Evolutionary conservation across 2,888 invertebrate species (phyloP).

Genomic region (Periphyllus acericola): DNA sequence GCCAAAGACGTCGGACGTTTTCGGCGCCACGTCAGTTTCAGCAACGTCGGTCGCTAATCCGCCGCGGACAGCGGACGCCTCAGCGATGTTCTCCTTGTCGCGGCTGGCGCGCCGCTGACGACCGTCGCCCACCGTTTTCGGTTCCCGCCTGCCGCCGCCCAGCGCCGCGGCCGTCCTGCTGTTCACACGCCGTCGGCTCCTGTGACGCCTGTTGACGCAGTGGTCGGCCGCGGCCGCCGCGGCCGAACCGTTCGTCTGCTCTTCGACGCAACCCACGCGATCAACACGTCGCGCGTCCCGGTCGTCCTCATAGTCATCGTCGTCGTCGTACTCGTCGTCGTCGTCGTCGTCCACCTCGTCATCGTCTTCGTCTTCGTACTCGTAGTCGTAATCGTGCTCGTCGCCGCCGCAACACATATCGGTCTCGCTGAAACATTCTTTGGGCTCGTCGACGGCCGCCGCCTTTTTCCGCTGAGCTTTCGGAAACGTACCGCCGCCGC

Average conservation of each 20-base stretch:
- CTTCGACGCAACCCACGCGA: neutral
- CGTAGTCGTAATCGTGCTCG: neutral
- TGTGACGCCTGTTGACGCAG: neutral
- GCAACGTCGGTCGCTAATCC: neutral
- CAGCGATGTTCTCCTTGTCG: neutral
- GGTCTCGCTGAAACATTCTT: conserved; percentile 55
- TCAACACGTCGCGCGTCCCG: neutral
- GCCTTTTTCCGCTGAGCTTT: conserved; percentile 34
- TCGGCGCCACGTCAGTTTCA: neutral
- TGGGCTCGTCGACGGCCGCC: neutral
- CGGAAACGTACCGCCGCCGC: neutral
- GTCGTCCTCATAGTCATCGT: neutral
- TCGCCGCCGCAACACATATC: conserved; percentile 38
- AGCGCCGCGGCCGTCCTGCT: neutral
- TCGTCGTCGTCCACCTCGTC: conserved; percentile 26
- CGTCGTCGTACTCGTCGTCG: conserved; percentile 14
- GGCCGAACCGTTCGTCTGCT: conserved; percentile 34
- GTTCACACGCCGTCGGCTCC: neutral
- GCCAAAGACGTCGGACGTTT: neutral
- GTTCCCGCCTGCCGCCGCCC: neutral
- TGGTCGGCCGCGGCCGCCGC: neutral
- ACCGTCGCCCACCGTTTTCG: neutral
- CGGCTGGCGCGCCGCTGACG: neutral
- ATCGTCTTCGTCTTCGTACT: conserved; percentile 33
- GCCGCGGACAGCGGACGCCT: neutral